Conservation (phyloP, 1,140 invertebrate species). For the Zaprionus camerounensis region DNA sequence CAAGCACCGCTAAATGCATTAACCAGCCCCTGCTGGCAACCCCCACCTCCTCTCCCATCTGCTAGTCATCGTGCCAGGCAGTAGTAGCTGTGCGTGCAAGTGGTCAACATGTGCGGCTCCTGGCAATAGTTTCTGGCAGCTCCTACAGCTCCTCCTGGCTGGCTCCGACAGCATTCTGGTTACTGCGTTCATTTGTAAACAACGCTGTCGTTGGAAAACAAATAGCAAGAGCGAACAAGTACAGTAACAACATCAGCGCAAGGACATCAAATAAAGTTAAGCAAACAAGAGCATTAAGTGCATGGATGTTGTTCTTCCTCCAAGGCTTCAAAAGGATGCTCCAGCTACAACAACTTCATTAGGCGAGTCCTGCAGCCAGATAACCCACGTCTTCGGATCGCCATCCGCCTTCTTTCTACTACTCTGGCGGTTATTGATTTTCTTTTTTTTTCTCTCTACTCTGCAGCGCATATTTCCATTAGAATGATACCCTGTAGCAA, state of each 20-base stretch:
- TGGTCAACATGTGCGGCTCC: slow-evolving; percentile 31
- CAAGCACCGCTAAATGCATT: slow-evolving; percentile 67
- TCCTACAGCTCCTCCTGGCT: background rate
- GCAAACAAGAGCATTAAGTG: slow-evolving; percentile 73
- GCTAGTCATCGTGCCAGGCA: background rate
- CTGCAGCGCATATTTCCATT: slow-evolving; percentile 52
- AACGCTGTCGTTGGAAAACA: slow-evolving; percentile 54
- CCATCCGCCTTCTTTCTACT: background rate
- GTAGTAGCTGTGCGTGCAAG: slow-evolving; percentile 24
- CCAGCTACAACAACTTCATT: slow-evolving; percentile 60
- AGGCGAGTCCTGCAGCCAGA: slow-evolving; percentile 41
- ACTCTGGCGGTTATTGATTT: slow-evolving; percentile 58
- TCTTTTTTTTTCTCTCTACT: slow-evolving; percentile 14
- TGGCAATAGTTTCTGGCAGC: slow-evolving; percentile 11
- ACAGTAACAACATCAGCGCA: slow-evolving; percentile 39
- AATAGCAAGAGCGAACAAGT: slow-evolving; percentile 49
- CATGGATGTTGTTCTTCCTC: slow-evolving; percentile 55
- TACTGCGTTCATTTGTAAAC: slow-evolving; percentile 62
- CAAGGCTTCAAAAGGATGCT: slow-evolving; percentile 5
- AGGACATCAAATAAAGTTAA: slow-evolving; percentile 69
- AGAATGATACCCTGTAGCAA: slow-evolving; percentile 14
- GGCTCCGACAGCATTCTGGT: slow-evolving; percentile 21
- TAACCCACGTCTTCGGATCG: slow-evolving; percentile 26
- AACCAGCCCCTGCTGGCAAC: slow-evolving; percentile 34
- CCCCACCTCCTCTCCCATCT: background rate